Percentiles rank a stretch among this genome's conserved stretches.
These are phyloP conservation scores for Hanleya hanleyi DNA, from an alignment of 2,888 invertebrate species.

Conservation along the genomic window DNA sequence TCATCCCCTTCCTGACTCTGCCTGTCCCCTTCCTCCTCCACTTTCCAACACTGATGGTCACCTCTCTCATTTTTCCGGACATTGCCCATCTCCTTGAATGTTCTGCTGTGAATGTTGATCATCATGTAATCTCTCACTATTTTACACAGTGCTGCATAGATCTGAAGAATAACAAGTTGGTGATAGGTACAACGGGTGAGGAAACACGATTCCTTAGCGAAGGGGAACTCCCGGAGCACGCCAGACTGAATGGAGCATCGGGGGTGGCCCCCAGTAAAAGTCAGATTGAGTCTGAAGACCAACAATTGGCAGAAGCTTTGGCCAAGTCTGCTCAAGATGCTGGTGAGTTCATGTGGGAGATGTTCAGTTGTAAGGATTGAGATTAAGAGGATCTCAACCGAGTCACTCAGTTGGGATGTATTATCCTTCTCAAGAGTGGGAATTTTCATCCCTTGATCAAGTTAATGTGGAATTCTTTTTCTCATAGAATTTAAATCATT, in stretches of 20 bases:
- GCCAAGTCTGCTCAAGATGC: slow-evolving; percentile 64
- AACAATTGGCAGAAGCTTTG: slow-evolving; percentile 68
- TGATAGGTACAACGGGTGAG: slow-evolving; percentile 95
- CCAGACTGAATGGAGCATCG: slow-evolving; percentile 77
- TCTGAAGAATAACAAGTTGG: slow-evolving; percentile 87
- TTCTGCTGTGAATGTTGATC: too few species aligned
- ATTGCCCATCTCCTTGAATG: neutral
- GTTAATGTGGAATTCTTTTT: too few species aligned
- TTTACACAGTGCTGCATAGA: slow-evolving; percentile 67
- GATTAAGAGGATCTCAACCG: too few species aligned
- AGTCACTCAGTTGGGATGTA: too few species aligned
- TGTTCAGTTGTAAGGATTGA: too few species aligned
- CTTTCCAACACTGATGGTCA: too few species aligned
- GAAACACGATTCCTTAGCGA: slow-evolving; percentile 92
- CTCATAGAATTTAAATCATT: too few species aligned
- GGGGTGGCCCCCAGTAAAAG: slow-evolving; percentile 13
- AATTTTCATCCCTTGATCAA: too few species aligned
- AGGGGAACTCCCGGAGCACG: slow-evolving; percentile 86
- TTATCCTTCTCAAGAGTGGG: too few species aligned
- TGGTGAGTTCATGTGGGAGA: too few species aligned
- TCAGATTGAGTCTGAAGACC: slow-evolving; percentile 55
- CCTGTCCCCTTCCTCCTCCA: neutral
- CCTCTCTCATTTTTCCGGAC: neutral
- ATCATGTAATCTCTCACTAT: slow-evolving; percentile 18
- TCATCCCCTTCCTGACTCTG: neutral